phyloP scores from a whole-genome alignment of 1,140 invertebrate genomes.

The Andrena cerasifolii region DNA sequence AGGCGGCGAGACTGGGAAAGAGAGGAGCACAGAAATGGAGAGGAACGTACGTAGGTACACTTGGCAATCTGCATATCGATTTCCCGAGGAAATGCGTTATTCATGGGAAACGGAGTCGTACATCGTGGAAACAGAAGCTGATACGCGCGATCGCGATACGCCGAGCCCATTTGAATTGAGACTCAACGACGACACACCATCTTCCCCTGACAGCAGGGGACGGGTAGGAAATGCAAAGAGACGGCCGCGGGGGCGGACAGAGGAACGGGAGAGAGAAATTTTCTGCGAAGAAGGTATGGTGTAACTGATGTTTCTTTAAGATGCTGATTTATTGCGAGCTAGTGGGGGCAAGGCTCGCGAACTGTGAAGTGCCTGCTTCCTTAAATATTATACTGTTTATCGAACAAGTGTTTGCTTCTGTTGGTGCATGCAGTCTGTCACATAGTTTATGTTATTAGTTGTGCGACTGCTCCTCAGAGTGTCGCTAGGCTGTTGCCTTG shows the following conservation, averaged over 20 bases:
- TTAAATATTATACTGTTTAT: too few species aligned
- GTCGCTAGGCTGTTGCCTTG: too few species aligned
- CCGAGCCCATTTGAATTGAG: slow-evolving; percentile 63
- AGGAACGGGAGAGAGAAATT: neutral
- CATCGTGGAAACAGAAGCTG: slow-evolving; percentile 63
- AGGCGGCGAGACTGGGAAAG: neutral
- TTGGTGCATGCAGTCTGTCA: too few species aligned
- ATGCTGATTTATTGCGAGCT: slow-evolving; percentile 39
- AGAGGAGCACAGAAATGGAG: neutral
- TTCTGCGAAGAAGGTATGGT: neutral
- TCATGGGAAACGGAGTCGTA: slow-evolving; percentile 65
- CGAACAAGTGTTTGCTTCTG: too few species aligned
- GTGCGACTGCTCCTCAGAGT: too few species aligned
- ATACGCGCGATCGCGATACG: slow-evolving; percentile 65
- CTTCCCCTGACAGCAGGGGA: slow-evolving; percentile 22
- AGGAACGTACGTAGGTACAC: slow-evolving; percentile 47
- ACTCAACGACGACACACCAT: slow-evolving; percentile 52
- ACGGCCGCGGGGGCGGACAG: neutral
- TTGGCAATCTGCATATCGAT: slow-evolving; percentile 70
- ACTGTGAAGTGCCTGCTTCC: too few species aligned
- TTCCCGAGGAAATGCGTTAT: slow-evolving; percentile 67
- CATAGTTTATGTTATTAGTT: too few species aligned
- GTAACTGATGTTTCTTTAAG: slow-evolving; percentile 23
- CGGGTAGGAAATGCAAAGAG: slow-evolving; percentile 38
- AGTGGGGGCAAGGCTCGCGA: too few species aligned